Conservation (phyloP, 1,140 invertebrate genomes). For the Nylanderia fulva region DNA sequence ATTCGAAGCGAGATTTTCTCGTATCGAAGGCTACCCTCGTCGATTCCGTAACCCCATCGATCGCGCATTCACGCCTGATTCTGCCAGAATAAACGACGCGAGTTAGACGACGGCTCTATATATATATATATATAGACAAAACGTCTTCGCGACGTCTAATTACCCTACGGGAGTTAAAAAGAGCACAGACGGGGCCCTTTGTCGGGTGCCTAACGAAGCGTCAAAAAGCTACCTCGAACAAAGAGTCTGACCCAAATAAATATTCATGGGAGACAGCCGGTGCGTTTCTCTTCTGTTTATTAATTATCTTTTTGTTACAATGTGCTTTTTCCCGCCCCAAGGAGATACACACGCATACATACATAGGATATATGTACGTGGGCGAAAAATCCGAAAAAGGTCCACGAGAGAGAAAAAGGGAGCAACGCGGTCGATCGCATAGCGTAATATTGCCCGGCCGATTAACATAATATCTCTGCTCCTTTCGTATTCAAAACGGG, state of each 20-base stretch:
- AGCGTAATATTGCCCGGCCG: conserved; percentile 76
- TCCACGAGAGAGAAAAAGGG: conserved; percentile 54
- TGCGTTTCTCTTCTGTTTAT: conserved; percentile 38
- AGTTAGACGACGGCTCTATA: conserved; percentile 29
- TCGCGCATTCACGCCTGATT: conserved; percentile 16
- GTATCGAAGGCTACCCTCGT: not conserved
- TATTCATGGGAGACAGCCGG: conserved; percentile 64
- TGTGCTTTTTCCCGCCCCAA: conserved; percentile 3
- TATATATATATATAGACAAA: too few species aligned
- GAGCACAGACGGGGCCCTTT: conserved; percentile 39
- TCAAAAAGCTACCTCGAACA: conserved; percentile 57
- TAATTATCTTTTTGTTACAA: conserved; percentile 57
- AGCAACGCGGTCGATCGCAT: conserved; percentile 63
- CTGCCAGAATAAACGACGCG: not conserved
- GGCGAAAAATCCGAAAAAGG: conserved; percentile 69
- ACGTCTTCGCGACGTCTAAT: conserved; percentile 62
- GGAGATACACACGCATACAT: conserved; percentile 39
- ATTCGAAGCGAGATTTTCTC: not conserved
- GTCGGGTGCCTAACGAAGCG: conserved; percentile 69
- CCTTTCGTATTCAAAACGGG: conserved; percentile 82
- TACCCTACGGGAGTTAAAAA: conserved; percentile 60
- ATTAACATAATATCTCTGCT: conserved; percentile 84
- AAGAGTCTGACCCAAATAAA: conserved; percentile 70
- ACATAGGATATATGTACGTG: conserved; percentile 57
- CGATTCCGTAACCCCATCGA: conserved; percentile 33